Conservation (phyloP, 35 echinoderm and acorn worm genomes). For the Chiridota heheva region DNA sequence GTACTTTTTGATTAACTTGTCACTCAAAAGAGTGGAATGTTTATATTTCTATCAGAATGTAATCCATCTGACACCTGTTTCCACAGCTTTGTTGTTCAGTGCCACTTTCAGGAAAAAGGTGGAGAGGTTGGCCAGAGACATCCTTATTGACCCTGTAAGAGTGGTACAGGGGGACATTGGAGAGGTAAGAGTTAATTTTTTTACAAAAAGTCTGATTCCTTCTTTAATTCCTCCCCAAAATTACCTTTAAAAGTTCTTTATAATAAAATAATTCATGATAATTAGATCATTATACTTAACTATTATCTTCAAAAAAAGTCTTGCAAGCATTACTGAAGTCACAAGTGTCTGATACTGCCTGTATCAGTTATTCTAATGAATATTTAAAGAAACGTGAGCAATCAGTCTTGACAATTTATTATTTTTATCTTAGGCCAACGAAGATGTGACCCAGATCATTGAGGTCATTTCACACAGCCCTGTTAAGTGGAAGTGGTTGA, state of each 20-base stretch:
- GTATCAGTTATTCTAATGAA: no score
- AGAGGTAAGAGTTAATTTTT: slow-evolving; percentile 70
- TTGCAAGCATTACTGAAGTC: neutral
- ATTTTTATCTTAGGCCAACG: slow-evolving; percentile 71
- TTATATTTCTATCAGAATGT: no score
- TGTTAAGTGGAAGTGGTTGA: slow-evolving; percentile 82
- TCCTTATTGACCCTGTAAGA: slow-evolving; percentile 88
- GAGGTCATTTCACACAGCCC: slow-evolving; percentile 47
- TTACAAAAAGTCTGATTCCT: neutral
- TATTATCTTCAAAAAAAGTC: neutral
- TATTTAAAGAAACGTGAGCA: no score
- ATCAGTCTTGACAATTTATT: no score
- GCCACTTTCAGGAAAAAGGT: slow-evolving; percentile 96
- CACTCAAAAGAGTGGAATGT: no score
- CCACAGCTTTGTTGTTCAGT: slow-evolving; percentile 88
- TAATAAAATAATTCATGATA: neutral
- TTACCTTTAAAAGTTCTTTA: neutral
- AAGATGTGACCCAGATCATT: slow-evolving; percentile 94
- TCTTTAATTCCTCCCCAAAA: neutral
- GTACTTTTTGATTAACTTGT: neutral
- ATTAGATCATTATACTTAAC: neutral
- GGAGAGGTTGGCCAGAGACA: slow-evolving; percentile 89
- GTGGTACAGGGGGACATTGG: slow-evolving; percentile 95
- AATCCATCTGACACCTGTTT: no score
- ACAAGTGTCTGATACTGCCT: no score